Base-by-base conservation (phyloP, 2,113 vertebrate genomes). In the Manacus vitellinus region DNA sequence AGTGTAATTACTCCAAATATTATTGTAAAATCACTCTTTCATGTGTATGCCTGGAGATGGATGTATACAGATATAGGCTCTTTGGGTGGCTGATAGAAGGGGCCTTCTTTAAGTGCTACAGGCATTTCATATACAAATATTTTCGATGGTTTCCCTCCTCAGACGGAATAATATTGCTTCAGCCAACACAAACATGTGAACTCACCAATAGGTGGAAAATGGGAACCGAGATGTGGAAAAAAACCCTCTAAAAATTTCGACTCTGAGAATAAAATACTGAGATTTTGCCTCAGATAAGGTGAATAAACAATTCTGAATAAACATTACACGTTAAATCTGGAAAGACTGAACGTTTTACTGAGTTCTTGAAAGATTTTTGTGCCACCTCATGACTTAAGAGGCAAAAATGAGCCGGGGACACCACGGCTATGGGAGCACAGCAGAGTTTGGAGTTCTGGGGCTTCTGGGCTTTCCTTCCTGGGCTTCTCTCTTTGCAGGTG, bases 151-250 rank as follows among this genome's bases (percentile, higher is more conserved):
- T 96, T 93, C 58, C 61, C 35, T 91, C 59, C 71, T 91, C 66
- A 92, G 92, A 91, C 4, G 1, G 83, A 95, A 96, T 86, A 96
- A 96, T 89, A 94, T 37, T 85, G 31, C 54, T 9, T 8, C 28
- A 88, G 95, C 96, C 95, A 94, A 95, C 27, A 58, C 54, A 95
- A 96, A 96, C 75, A 95, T 47, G 44, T 95, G 96, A 94, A 73
- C 70, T 96, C 92, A 95, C 65, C 94, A 91, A 94, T 33, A 87
- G 74, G 56, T 87, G 52, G 79, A 91, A 96, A 96, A 68, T 33
- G 14, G 71, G 30, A 68, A 37, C 46, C n/a, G 21, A 41, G 43
- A 86, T 25, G 35, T 75, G 44, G 12, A 67, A 44, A 88, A 71
- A 72, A 72, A 52, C 22, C 5, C 8, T 41, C 28, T 16, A 49